A percentile compares a stretch with the other conserved stretches of the same genome.
These are phyloP conservation scores for Malurus cyaneus DNA, from an alignment of 2,113 vertebrate genomes.

Conservation along the genomic window DNA sequence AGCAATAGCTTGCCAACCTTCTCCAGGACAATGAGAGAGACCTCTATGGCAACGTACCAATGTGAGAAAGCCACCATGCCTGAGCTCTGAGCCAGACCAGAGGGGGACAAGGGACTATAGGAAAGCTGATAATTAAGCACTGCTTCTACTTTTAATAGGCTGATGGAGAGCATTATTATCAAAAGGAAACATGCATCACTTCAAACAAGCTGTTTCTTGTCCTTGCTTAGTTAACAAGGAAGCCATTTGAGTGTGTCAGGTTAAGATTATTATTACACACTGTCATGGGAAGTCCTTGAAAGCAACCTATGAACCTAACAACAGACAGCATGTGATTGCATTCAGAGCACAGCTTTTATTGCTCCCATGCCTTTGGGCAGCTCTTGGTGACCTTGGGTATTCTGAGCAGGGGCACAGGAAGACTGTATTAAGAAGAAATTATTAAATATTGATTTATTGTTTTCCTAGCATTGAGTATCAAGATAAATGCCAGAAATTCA, in stretches of 20 bases:
- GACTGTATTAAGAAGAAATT: slow-evolving; percentile 17
- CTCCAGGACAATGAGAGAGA: not conserved
- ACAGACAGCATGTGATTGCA: not conserved
- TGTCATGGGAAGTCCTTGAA: not conserved
- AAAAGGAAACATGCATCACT: not conserved
- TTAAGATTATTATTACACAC: not conserved
- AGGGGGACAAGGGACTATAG: not conserved
- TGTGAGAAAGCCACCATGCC: not conserved
- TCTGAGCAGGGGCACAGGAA: not conserved
- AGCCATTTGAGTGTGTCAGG: not conserved
- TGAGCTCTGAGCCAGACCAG: not conserved
- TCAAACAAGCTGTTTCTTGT: not conserved
- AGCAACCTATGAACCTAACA: not conserved
- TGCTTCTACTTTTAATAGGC: not conserved
- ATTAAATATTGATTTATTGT: slow-evolving; percentile 35
- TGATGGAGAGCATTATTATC: not conserved
- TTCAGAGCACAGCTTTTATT: not conserved
- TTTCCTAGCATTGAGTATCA: not conserved
- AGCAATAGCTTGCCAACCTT: not conserved
- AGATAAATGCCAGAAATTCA: slow-evolving; percentile 30
- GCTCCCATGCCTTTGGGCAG: not conserved
- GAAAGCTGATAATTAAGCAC: not conserved
- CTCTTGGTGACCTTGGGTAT: slow-evolving; percentile 7
- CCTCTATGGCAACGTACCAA: not conserved
- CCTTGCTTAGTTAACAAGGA: not conserved